Conservation (phyloP, 2,797 vertebrate species). For the Leuciscus waleckii region DNA sequence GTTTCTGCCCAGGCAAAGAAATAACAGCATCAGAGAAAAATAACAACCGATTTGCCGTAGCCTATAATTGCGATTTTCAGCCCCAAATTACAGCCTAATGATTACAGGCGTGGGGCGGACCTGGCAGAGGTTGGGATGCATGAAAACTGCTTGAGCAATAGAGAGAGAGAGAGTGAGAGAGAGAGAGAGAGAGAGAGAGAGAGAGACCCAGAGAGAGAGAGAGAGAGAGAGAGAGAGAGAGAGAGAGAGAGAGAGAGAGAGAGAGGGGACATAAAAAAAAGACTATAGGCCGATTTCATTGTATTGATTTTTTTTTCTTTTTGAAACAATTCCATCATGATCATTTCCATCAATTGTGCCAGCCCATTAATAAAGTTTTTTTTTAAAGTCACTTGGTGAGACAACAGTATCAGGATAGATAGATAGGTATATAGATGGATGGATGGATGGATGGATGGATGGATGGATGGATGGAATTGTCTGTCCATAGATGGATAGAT, state of each 20-base stretch:
- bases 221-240: too few species aligned
- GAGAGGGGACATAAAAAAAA: background rate
- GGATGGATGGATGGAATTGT: background rate
- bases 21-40: slow-evolving; percentile 66
- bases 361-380: background rate
- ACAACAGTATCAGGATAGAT: background rate
- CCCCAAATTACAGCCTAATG: slow-evolving; percentile 70
- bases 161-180: slow-evolving; percentile 30
- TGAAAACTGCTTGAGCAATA: slow-evolving; percentile 20
- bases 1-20: slow-evolving; percentile 61
- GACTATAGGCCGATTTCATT: background rate
- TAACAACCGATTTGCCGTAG: slow-evolving; percentile 52
- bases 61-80: slow-evolving; percentile 72
- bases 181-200: background rate
- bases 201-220: too few species aligned
- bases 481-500: background rate
- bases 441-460: too few species aligned
- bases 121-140: slow-evolving; percentile 63
- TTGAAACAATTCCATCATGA: background rate
- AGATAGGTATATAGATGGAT: background rate
- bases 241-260: too few species aligned
- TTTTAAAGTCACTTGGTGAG: background rate
- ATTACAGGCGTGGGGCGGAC: slow-evolving; percentile 69
- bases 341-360: background rate
- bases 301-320: background rate